Base-by-base conservation (phyloP, 53 echinoderm and acorn worm species). In the Holothuria scabra region DNA sequence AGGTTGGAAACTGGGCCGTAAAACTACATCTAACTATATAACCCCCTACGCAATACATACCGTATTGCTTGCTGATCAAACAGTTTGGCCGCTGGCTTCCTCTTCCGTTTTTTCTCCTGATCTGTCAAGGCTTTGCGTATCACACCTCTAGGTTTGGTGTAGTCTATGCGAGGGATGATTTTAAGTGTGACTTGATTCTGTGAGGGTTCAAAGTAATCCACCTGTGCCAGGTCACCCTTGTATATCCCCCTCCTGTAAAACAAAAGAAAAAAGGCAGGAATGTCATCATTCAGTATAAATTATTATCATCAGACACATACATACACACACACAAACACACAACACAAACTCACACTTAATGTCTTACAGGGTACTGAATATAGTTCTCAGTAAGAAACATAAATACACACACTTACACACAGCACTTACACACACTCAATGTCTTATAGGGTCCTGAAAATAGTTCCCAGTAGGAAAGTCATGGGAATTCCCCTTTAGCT, bases 101-200 rank as follows among this genome's bases (percentile, higher is more conserved):
- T 84, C 30, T 89, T 90, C 81, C 92, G 92, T 66, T 89, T 95
- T 59, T 95, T 89, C 74, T 99, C 93, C 41, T 88, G 92, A 0
- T 86, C 66, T 48, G 86, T 86, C 68, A 83, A 68, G 19, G 92
- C 83, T 3, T 66, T 82, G 38, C 94, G 87, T 58, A 86, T 70
- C 68, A 89, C 79, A 46, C 99, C 99, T 0, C 99, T 74, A 29
- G 76, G 74, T 59, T 92, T 84, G 56, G 88, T 79, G 89, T 95
- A 99, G 86, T 99, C 99, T 30, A 99, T 89, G 46, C 99, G 94
- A 8, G 99, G 99, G 3, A 99, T 80, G 48, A 99, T 82, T 67
- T 99, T 99, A 59, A 99, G 91, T 29, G 92, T 95, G 22, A 99
- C 99, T 59, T 99, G 99, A 76, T 94, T 99, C 88, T 99, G 94